Conservation (phyloP, 2,888 invertebrate genomes). For the Deroplatys truncata region DNA sequence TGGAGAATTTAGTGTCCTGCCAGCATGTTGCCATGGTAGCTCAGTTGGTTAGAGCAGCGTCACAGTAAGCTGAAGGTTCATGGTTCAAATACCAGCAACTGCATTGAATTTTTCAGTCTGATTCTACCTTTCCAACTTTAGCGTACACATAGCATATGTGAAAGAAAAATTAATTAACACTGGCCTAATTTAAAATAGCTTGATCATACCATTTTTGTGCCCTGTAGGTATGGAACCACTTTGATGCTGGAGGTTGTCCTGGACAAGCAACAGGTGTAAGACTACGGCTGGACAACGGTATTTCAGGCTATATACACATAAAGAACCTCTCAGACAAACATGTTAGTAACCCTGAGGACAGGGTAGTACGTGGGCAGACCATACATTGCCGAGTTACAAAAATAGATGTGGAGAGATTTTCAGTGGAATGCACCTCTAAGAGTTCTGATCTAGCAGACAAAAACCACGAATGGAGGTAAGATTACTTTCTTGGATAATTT, state of each 20-base stretch:
- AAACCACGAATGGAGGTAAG: conserved; percentile 81
- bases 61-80: no score
- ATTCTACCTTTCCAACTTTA: no score
- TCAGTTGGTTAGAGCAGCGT: no score
- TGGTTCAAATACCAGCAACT: no score
- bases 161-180: no score
- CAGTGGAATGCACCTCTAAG: conserved; percentile 89
- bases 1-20: no score
- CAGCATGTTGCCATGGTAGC: no score
- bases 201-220: no score
- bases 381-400: conserved; percentile 89
- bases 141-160: no score
- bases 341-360: conserved; percentile 87
- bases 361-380: conserved; percentile 79
- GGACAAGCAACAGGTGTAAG: conserved; percentile 93
- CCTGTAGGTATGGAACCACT: conserved; percentile 88
- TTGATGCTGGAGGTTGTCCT: conserved; percentile 92
- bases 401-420: conserved; percentile 91
- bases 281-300: conserved; percentile 84
- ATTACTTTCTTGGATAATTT: neutral
- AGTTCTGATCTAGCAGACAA: conserved; percentile 88
- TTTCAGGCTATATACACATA: conserved; percentile 89
- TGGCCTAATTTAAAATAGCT: no score
- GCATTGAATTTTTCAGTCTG: no score
- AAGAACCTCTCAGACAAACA: conserved; percentile 91